These are phyloP conservation scores for Crypturellus tataupa DNA, from an alignment of 2,797 vertebrate species.

Conservation along the genomic window DNA sequence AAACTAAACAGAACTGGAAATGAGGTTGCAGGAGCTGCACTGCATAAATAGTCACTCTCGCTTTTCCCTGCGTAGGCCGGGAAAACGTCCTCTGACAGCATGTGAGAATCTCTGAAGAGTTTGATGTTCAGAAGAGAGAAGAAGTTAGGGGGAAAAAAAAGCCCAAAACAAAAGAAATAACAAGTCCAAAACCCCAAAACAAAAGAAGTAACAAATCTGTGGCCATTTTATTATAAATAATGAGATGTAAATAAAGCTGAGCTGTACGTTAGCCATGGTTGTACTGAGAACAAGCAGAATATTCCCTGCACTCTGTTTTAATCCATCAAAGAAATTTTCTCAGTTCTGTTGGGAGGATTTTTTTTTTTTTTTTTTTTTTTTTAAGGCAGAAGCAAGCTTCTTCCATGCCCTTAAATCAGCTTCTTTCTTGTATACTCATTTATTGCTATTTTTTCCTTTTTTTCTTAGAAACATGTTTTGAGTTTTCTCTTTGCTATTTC, in stretches of 20 bases:
- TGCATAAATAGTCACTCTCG: not conserved
- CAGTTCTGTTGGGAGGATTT: not conserved
- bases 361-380: not conserved
- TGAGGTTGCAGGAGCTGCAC: not conserved
- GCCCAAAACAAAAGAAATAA: not conserved
- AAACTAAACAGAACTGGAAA: not conserved
- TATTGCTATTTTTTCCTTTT: too few relatives aligned
- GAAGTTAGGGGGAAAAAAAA: not conserved
- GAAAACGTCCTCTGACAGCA: not conserved
- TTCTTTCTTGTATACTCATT: rapidly evolving
- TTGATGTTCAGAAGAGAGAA: not conserved
- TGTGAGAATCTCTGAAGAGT: not conserved
- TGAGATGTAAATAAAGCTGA: not conserved
- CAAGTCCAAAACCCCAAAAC: not conserved
- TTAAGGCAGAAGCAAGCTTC: not conserved
- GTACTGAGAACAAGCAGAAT: not conserved
- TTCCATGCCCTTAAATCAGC: not conserved
- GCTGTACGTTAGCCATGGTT: not conserved
- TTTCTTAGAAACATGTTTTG: rapidly evolving
- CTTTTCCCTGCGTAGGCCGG: not conserved
- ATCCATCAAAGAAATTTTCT: not conserved
- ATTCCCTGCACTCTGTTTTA: not conserved
- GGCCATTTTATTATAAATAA: not conserved
- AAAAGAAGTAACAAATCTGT: too few relatives aligned
- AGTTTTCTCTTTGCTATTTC: not conserved